Evolutionary conservation across 2,113 vertebrate genomes (phyloP).

Genomic region (Hyla sarda): DNA sequence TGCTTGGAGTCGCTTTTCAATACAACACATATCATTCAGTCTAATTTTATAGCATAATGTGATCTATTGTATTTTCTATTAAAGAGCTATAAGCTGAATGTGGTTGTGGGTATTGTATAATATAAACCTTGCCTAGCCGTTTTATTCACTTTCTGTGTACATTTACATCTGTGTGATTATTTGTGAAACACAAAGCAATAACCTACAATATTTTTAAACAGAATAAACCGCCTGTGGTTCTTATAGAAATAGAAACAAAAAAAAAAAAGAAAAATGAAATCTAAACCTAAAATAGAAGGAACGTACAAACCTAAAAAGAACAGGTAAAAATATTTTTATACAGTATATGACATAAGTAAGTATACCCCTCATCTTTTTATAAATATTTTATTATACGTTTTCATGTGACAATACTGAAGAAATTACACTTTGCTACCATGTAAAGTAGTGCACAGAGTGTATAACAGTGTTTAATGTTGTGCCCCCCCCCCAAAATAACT

Average conservation of each 20-base stretch:
- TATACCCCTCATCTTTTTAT: too few relatives aligned
- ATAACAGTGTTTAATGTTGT: too few relatives aligned
- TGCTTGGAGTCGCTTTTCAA: constrained; percentile 8
- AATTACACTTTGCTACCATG: too few relatives aligned
- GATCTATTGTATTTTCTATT: constrained; percentile 1
- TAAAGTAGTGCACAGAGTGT: too few relatives aligned
- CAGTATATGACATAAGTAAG: too few relatives aligned
- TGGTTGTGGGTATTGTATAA: not conserved
- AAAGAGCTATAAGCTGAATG: not conserved
- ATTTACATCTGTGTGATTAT: not conserved
- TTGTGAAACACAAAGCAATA: not conserved
- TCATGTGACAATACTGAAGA: too few relatives aligned
- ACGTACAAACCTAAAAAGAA: too few relatives aligned
- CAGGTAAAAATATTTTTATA: too few relatives aligned
- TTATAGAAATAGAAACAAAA: too few relatives aligned
- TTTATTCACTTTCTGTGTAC: not conserved
- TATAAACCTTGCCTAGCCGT: not conserved
- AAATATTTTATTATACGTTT: too few relatives aligned
- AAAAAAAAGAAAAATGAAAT: not conserved
- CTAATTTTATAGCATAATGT: not conserved
- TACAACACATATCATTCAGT: not conserved
- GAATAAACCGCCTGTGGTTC: not conserved
- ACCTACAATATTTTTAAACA: not conserved
- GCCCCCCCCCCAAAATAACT: too few relatives aligned
- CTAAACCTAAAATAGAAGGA: too few relatives aligned